These are phyloP conservation scores for Nomada flava DNA, from an alignment of 2,888 invertebrate genomes.

Conservation along the genomic window DNA sequence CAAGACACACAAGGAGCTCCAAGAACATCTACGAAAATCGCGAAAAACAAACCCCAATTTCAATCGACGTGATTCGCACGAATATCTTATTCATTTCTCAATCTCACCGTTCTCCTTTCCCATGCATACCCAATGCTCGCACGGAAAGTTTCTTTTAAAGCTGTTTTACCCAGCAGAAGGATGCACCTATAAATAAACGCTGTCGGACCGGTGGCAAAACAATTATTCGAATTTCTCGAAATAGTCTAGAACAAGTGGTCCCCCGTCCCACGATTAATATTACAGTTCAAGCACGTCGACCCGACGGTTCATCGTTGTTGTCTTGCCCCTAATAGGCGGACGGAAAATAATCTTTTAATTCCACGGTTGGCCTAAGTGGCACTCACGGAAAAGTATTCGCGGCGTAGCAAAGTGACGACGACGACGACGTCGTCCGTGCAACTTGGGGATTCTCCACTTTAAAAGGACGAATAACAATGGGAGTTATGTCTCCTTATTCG, in stretches of 20 bases:
- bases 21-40: no score
- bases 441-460: constrained; percentile 43
- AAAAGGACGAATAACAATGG: constrained; percentile 72
- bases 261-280: constrained; percentile 23
- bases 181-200: not conserved
- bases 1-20: no score
- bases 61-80: no score
- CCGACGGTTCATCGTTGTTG: not conserved
- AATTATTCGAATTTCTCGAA: not conserved
- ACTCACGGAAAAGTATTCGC: constrained; percentile 17
- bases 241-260: not conserved
- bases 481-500: constrained; percentile 70
- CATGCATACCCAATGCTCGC: no score
- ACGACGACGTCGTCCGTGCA: not conserved
- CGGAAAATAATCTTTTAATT: constrained; percentile 48
- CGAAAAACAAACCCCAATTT: no score
- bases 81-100: no score
- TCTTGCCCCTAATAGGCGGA: not conserved
- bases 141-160: no score
- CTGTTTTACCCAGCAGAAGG: no score
- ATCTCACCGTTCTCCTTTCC: no score
- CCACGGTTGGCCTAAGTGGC: constrained; percentile 1
- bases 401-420: constrained; percentile 18
- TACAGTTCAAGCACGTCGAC: constrained; percentile 28
- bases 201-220: not conserved